Conservation (phyloP, 92 coral and sea anemone species). For the Virgularia gustaviana region DNA sequence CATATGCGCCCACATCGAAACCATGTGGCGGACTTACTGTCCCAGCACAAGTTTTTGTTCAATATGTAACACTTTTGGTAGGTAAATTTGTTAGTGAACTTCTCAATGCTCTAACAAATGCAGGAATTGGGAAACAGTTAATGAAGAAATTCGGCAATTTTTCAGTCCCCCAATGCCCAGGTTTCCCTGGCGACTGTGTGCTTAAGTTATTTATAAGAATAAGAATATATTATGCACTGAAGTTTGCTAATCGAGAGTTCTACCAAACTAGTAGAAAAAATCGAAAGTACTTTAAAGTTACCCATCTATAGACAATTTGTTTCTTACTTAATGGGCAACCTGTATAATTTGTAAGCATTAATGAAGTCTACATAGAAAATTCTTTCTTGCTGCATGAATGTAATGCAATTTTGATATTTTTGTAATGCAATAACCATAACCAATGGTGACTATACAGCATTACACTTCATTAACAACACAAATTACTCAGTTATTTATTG, state of each 20-base stretch:
- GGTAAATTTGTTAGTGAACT: neutral
- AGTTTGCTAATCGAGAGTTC: constrained; percentile 12
- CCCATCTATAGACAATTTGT: neutral
- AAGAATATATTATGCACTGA: neutral
- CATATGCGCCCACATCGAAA: neutral
- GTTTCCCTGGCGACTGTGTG: neutral
- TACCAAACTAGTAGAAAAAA: neutral
- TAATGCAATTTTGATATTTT: too few relatives aligned
- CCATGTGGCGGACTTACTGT: neutral
- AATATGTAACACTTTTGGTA: neutral
- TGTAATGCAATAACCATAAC: too few relatives aligned
- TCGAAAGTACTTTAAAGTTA: constrained; percentile 11
- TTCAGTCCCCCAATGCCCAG: neutral
- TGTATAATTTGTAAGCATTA: too few relatives aligned
- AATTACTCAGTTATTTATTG: too few relatives aligned
- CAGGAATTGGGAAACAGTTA: constrained; percentile 4
- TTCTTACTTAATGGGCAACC: too few relatives aligned
- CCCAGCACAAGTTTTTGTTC: neutral
- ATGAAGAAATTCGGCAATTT: neutral
- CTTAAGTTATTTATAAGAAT: constrained; percentile 3
- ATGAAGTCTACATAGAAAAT: too few relatives aligned
- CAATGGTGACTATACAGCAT: too few relatives aligned
- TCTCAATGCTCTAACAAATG: neutral
- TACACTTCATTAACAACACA: too few relatives aligned
- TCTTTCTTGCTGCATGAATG: too few relatives aligned